These are phyloP conservation scores for Mimumesa dahlbomi DNA, from an alignment of 2,888 invertebrate species.

Conservation along the genomic window DNA sequence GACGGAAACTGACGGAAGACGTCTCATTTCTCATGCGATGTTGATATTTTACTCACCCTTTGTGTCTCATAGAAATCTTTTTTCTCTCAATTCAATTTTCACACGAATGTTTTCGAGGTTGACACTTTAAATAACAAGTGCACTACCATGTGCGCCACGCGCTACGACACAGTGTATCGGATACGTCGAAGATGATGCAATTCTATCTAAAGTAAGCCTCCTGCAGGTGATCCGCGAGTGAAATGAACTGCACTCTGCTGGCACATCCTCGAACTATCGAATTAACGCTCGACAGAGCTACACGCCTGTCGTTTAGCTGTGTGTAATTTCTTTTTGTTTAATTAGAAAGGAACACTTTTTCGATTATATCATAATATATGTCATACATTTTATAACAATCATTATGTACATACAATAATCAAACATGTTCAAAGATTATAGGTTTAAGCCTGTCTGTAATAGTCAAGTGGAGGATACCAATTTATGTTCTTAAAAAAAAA, in stretches of 20 bases:
- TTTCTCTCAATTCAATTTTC: slow-evolving; percentile 1
- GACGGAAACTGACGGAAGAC: background rate
- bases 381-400: slow-evolving; percentile 19
- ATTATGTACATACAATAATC: slow-evolving; percentile 18
- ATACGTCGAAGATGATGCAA: slow-evolving; percentile 69
- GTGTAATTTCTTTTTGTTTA: too few species aligned
- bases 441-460: too few species aligned
- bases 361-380: background rate
- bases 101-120: slow-evolving; percentile 4
- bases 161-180: slow-evolving; percentile 44
- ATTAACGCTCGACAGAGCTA: background rate
- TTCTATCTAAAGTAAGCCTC: slow-evolving; percentile 34
- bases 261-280: slow-evolving; percentile 7
- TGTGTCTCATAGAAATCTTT: slow-evolving; percentile 15
- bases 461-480: too few species aligned
- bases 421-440: too few species aligned
- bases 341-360: slow-evolving; percentile 7
- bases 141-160: slow-evolving; percentile 50
- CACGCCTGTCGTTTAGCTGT: background rate
- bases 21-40: slow-evolving; percentile 15
- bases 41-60: slow-evolving; percentile 34
- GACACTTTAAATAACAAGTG: slow-evolving; percentile 34
- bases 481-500: too few species aligned
- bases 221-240: slow-evolving; percentile 23
- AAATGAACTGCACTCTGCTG: slow-evolving; percentile 9